phyloP scores from a whole-genome alignment of 2,113 vertebrate genomes.

The Rattus rattus region DNA sequence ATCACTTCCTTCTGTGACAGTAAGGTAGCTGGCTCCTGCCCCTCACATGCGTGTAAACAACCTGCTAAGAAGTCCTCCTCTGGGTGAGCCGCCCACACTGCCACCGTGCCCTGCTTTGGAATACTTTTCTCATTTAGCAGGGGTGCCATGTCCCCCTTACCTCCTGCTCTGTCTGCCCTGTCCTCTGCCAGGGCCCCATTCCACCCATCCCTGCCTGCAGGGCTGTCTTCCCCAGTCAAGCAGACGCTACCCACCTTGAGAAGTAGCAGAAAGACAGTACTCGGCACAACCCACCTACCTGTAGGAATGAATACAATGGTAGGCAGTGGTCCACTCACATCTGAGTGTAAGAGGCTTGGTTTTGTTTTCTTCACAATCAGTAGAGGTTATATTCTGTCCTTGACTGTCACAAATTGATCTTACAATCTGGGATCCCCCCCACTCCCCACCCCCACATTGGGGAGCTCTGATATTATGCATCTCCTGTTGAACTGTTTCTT shows the following conservation, averaged over 20 bases:
- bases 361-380: not conserved
- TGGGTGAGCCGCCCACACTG: not conserved
- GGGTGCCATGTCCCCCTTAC: not conserved
- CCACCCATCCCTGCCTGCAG: not conserved
- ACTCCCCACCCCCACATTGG: not conserved
- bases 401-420: not conserved
- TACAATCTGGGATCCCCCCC: not conserved
- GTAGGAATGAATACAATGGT: not conserved
- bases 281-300: not conserved
- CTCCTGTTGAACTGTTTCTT: not conserved
- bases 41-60: accelerated
- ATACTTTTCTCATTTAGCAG: not conserved
- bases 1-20: not conserved
- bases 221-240: not conserved
- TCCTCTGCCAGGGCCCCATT: not conserved
- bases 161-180: not conserved
- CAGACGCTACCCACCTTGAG: not conserved
- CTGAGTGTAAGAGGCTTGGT: not conserved
- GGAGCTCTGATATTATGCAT: not conserved
- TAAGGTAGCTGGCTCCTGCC: not conserved
- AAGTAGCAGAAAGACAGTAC: accelerated
- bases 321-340: not conserved
- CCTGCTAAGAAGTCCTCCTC: not conserved
- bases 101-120: not conserved
- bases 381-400: not conserved